Evolutionary conservation across 1,140 invertebrate species (phyloP), one percentile per base, ranked within the genome.

Genomic region (Drosophila carrolli): DNA sequence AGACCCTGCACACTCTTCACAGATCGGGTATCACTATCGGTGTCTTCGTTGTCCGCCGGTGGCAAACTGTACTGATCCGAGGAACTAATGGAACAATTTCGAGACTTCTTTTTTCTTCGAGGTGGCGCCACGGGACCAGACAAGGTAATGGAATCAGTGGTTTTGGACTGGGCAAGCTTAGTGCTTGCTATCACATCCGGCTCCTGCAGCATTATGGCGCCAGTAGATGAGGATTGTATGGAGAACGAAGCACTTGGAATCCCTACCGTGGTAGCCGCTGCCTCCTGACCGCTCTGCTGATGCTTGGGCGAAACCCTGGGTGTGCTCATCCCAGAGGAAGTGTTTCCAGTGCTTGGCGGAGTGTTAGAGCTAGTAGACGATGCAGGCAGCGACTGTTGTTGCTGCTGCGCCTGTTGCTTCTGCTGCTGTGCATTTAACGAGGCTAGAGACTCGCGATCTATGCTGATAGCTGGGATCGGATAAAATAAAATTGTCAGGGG

Each of bases 141-240:
- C 10, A 81, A 85, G 14, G 91, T 92, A 13, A 92, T 91, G 9
- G 90, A 92, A 65, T 92, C 92, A 5, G 91, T 92, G 13, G 81
- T 91, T 83, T 94, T 93, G 6, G 85, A 92, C 61, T 93, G 93
- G 68, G 94, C 94, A 75, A 94, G 81, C 93, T 98, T 98, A 59
- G 97, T 98, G 93, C 97, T 98, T 51, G 97, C 97, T 66, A 99
- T 97, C 76, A 99, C 96, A 93, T 99, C 98, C 27, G 97, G 97
- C 92, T 98, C 97, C 92, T 96, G 95, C 84, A 96, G 90, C 46
- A 93, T 90, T 48, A 93, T 91, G 70, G 65, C 68, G 27, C 51
- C 58, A 67, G 60, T 53, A 50, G 32, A 29, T 6, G 66, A 27
- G 4, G 55, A 27, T 19, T 48, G 60, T 16, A 43, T 14, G 2